Conservation (phyloP, 2,113 vertebrate genomes). For the Miniopterus natalensis region DNA sequence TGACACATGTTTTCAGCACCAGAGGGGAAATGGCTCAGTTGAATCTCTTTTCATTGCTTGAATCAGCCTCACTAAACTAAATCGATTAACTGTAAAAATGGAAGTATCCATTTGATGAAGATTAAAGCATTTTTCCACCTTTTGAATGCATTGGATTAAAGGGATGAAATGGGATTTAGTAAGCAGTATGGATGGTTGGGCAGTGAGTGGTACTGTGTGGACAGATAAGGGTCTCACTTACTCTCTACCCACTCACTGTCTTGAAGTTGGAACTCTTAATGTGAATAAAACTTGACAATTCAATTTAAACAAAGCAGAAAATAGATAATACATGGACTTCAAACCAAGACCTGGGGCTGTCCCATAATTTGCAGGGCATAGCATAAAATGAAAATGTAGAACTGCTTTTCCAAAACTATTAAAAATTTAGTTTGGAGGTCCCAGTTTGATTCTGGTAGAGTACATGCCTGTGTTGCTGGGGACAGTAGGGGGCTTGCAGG, state of each 20-base stretch:
- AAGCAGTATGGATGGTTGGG: background rate
- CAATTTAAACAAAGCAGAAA: slow-evolving; percentile 34
- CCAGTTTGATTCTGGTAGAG: no score
- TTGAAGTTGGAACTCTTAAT: background rate
- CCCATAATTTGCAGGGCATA: background rate
- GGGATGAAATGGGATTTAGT: background rate
- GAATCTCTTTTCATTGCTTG: slow-evolving; percentile 59
- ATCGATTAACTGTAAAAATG: slow-evolving; percentile 68
- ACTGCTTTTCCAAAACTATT: background rate
- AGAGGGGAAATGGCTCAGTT: slow-evolving; percentile 19
- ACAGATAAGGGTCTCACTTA: background rate
- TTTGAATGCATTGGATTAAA: slow-evolving; percentile 18
- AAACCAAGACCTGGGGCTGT: background rate
- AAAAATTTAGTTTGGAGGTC: background rate
- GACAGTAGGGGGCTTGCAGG: no score
- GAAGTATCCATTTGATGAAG: slow-evolving; percentile 46
- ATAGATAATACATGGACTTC: background rate
- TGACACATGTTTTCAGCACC: background rate
- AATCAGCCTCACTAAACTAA: slow-evolving; percentile 56
- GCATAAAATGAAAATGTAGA: background rate
- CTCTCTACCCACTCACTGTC: background rate
- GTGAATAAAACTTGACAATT: background rate
- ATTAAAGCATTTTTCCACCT: slow-evolving; percentile 64
- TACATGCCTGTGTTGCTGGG: no score
- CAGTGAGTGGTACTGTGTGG: background rate